Conservation (phyloP, 2,797 vertebrate species). For the Gastrophryne carolinensis region DNA sequence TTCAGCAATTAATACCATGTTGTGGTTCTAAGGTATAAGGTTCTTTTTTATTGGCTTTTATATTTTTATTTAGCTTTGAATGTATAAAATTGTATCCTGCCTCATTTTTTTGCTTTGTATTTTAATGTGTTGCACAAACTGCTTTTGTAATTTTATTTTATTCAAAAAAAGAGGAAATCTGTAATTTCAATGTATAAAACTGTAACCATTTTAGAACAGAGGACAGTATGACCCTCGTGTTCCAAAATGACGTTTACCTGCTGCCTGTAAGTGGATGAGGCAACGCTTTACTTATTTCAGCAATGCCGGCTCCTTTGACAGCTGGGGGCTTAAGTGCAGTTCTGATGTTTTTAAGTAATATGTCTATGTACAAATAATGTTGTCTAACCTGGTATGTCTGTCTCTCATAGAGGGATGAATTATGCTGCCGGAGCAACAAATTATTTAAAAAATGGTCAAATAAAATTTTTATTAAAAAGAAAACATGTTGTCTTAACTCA, state of each 20-base stretch:
- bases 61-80: conserved; percentile 66
- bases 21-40: conserved; percentile 74
- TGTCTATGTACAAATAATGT: conserved; percentile 92
- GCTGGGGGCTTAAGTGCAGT: conserved; percentile 73
- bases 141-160: conserved; percentile 71
- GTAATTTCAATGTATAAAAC: conserved; percentile 56
- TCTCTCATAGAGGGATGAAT: conserved; percentile 76
- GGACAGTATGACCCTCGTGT: conserved; percentile 73
- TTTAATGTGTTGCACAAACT: conserved; percentile 85
- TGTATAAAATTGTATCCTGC: conserved; percentile 80
- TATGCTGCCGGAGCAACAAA: conserved; percentile 75
- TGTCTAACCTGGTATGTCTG: conserved; percentile 76
- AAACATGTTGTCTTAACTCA: neutral
- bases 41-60: conserved; percentile 56
- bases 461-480: conserved; percentile 79
- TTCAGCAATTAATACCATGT: conserved; percentile 75
- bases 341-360: conserved; percentile 93
- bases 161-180: conserved; percentile 70
- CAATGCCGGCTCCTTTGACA: conserved; percentile 2
- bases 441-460: conserved; percentile 77
- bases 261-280: neutral
- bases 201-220: conserved; percentile 73
- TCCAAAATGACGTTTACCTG: conserved; percentile 78
- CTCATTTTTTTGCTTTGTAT: conserved; percentile 79
- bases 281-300: neutral